Percentiles rank a stretch among this genome's conserved stretches.
Evolutionary conservation across 1,140 invertebrate species (phyloP).

Genomic region (Formica selysi): DNA sequence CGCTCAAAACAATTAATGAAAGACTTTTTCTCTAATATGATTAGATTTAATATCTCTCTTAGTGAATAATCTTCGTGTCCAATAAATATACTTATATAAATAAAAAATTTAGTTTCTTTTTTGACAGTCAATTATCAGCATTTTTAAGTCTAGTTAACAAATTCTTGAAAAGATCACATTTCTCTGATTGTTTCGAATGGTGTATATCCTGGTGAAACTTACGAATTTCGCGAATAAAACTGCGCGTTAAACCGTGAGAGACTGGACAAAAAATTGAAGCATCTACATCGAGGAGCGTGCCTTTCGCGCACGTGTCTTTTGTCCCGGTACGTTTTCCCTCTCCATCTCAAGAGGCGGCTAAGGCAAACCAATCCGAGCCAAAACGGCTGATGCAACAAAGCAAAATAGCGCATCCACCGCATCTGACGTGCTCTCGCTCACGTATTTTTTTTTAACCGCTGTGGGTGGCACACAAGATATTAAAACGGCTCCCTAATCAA

Average conservation of each 20-base stretch:
- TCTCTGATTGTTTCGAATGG: not conserved
- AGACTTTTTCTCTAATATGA: not conserved
- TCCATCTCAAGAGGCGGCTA: not conserved
- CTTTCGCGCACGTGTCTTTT: conserved; percentile 34
- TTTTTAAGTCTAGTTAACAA: not conserved
- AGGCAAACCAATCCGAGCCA: conserved; percentile 20
- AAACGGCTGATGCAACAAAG: conserved; percentile 38
- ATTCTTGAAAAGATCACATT: not conserved
- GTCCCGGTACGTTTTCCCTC: conserved; percentile 31
- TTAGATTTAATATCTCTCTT: not conserved
- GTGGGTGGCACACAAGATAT: not conserved
- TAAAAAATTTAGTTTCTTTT: not conserved
- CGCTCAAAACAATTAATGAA: not conserved
- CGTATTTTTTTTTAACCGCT: conserved; percentile 4
- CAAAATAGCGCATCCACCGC: conserved; percentile 10
- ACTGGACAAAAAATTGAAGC: not conserved
- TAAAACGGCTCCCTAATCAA: not conserved
- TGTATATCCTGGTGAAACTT: not conserved
- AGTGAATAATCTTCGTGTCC: not conserved
- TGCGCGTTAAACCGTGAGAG: not conserved
- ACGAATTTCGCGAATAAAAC: not conserved
- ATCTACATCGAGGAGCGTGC: conserved; percentile 4
- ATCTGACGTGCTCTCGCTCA: conserved; percentile 9
- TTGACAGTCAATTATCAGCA: not conserved
- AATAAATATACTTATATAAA: not conserved